phyloP scores from a whole-genome alignment of 1,140 invertebrate genomes.

The Geopemphigus sp. region DNA sequence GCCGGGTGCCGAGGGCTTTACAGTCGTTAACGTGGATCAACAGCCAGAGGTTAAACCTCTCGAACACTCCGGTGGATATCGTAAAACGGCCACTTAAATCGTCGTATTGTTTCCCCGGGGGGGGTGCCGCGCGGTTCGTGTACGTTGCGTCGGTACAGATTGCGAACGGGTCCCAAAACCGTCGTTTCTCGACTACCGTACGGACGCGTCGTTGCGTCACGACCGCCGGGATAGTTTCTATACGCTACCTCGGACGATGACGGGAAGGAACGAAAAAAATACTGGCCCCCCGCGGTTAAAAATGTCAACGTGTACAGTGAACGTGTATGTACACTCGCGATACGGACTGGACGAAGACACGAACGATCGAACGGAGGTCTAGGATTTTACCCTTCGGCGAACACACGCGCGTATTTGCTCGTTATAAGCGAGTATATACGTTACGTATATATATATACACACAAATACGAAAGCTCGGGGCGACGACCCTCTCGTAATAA shows the following conservation, averaged over 20 bases:
- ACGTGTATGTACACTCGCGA: background rate
- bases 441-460: background rate
- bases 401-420: background rate
- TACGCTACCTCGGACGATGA: no score
- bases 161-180: constrained; percentile 14
- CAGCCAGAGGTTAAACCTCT: constrained; percentile 47
- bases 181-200: background rate
- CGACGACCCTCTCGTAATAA: no score
- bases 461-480: no score
- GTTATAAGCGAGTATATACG: background rate
- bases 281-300: no score
- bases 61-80: constrained; percentile 19
- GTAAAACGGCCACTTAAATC: constrained; percentile 40
- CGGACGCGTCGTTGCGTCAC: no score
- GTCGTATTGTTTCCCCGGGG: constrained; percentile 29
- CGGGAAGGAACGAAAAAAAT: no score
- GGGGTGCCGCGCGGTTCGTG: background rate
- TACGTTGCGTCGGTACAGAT: background rate
- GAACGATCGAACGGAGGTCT: background rate
- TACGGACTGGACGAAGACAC: no score
- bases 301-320: background rate
- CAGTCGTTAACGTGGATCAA: constrained; percentile 45
- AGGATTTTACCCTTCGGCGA: background rate
- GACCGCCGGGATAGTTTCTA: no score
- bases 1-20: constrained; percentile 41